Percentiles rank a stretch among this genome's conserved stretches.
These are phyloP conservation scores for Orius insidiosus DNA, from an alignment of 1,140 invertebrate genomes.

Conservation along the genomic window DNA sequence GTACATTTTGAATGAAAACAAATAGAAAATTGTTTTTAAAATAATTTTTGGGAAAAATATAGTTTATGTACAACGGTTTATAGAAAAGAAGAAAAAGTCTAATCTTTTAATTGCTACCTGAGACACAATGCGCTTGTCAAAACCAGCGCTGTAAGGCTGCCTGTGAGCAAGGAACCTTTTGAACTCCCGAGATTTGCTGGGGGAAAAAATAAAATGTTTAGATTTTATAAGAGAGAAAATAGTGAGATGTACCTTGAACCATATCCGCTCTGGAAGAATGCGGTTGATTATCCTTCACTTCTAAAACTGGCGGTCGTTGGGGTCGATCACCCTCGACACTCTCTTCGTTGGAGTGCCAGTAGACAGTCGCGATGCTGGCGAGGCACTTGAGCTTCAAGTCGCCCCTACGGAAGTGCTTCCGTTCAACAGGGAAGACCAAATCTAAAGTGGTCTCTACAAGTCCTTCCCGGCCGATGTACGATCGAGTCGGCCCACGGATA, in stretches of 20 bases:
- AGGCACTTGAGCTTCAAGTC: conserved; percentile 76
- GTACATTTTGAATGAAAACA: no score
- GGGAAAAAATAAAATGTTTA: no score
- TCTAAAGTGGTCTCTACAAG: conserved; percentile 53
- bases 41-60: no score
- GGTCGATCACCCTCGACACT: conserved; percentile 54
- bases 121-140: no score
- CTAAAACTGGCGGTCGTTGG: conserved; percentile 40
- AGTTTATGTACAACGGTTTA: no score
- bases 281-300: conserved; percentile 36
- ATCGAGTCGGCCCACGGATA: conserved; percentile 32
- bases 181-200: no score
- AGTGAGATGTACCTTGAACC: conserved; percentile 26
- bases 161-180: no score
- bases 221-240: no score
- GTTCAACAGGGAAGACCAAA: conserved; percentile 50
- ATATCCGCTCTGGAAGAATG: conserved; percentile 29
- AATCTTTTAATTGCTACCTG: no score
- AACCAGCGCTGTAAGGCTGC: no score
- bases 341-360: conserved; percentile 66
- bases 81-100: no score
- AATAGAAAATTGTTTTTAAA: no score
- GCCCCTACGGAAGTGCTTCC: conserved; percentile 58
- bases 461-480: conserved; percentile 30
- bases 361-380: conserved; percentile 66